Percentiles rank a stretch among this genome's conserved stretches.
These are phyloP conservation scores for Petrocephalus microphthalmus DNA, from an alignment of 2,113 vertebrate species.

Conservation along the genomic window DNA sequence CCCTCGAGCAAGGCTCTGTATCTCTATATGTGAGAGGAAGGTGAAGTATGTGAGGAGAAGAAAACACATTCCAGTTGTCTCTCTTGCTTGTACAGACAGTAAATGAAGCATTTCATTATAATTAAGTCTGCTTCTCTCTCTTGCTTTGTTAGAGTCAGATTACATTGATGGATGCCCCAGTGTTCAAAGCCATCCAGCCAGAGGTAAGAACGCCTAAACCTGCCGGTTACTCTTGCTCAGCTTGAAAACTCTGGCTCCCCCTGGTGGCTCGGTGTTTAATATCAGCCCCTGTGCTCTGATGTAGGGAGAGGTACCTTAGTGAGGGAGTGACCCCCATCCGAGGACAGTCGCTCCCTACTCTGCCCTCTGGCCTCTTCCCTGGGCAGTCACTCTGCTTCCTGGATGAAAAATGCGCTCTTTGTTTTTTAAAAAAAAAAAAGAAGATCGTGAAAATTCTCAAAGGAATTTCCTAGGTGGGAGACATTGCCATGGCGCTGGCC, in stretches of 20 bases:
- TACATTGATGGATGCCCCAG: conserved; percentile 72
- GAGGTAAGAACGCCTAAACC: conserved; percentile 56
- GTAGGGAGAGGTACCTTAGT: background rate
- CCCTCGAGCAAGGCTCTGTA: background rate
- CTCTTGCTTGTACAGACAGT: background rate
- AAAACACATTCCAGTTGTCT: background rate
- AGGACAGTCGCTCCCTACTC: background rate
- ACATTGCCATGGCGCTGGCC: background rate
- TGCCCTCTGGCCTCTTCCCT: background rate
- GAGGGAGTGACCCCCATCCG: background rate
- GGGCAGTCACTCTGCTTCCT: background rate
- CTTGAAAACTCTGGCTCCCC: background rate
- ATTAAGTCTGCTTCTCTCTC: background rate
- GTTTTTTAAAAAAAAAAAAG: background rate
- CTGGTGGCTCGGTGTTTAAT: background rate
- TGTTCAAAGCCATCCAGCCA: conserved; percentile 79
- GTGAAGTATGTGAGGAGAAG: background rate
- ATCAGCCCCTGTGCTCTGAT: background rate
- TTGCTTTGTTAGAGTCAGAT: conserved; percentile 69
- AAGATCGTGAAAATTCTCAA: background rate
- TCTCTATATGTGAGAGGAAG: background rate
- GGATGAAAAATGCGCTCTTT: background rate
- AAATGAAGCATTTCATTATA: background rate
- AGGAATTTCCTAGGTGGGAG: background rate
- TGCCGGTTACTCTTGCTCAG: background rate